Evolutionary conservation across 2,888 invertebrate species (phyloP).

Genomic region (Caenorhabditis macrosperma): DNA sequence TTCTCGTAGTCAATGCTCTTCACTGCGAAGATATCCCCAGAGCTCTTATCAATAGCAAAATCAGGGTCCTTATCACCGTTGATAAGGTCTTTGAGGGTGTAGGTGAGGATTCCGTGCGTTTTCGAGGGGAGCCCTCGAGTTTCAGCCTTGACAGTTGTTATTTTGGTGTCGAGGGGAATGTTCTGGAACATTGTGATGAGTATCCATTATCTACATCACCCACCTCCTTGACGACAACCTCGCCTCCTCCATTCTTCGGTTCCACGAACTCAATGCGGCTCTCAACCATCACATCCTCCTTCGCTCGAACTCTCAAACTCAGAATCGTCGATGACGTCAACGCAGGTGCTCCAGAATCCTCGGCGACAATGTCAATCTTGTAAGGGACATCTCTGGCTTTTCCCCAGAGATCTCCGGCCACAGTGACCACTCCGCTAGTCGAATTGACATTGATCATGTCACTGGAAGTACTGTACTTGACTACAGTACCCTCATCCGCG

Average conservation of each 20-base stretch:
- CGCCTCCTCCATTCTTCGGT: conserved; percentile 13
- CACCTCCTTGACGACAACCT: conserved; percentile 37
- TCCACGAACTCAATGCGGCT: conserved; percentile 26
- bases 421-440: conserved; percentile 29
- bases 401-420: conserved; percentile 29
- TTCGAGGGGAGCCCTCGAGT: conserved; percentile 21
- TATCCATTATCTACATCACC: neutral
- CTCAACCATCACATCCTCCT: conserved; percentile 37
- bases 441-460: conserved; percentile 32
- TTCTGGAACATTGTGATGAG: conserved; percentile 31
- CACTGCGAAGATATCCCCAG: conserved; percentile 68
- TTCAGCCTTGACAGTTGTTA: conserved; percentile 32
- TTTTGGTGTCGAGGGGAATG: conserved; percentile 36
- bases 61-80: conserved; percentile 41
- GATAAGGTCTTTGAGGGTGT: conserved; percentile 47
- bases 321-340: conserved; percentile 24
- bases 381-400: conserved; percentile 39
- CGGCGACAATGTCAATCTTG: conserved; percentile 20
- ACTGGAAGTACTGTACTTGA: conserved; percentile 48
- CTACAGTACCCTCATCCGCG: conserved; percentile 54
- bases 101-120: conserved; percentile 11
- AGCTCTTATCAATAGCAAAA: conserved; percentile 67
- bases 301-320: conserved; percentile 32
- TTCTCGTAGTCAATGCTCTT: conserved; percentile 67
- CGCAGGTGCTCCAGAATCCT: conserved; percentile 37